phyloP scores from a whole-genome alignment of 2,797 vertebrate species.

The Delichon dasypus region DNA sequence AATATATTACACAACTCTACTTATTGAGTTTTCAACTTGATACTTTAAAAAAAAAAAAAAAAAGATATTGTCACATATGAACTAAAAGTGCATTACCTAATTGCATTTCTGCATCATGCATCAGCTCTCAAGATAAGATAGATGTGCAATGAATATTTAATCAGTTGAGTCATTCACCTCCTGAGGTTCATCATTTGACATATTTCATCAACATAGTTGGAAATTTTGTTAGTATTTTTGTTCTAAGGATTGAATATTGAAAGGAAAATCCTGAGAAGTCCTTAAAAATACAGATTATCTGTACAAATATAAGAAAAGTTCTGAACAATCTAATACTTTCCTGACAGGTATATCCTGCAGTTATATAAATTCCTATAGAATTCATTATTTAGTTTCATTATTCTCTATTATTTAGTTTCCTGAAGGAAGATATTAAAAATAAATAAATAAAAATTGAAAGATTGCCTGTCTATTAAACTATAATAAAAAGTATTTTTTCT shows the following conservation, averaged over 20 bases:
- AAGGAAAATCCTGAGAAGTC: neutral
- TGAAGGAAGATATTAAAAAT: neutral
- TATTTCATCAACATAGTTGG: neutral
- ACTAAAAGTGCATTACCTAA: neutral
- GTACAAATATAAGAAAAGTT: neutral
- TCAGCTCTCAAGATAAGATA: neutral
- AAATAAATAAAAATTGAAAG: neutral
- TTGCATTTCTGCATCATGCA: neutral
- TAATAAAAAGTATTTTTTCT: neutral
- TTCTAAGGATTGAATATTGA: neutral
- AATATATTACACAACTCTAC: neutral
- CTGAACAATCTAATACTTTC: neutral
- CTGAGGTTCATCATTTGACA: neutral
- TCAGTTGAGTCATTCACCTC: neutral
- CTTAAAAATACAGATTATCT: neutral
- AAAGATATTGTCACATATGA: neutral
- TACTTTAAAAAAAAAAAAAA: neutral
- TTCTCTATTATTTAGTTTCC: neutral
- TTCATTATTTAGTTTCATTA: too few species aligned
- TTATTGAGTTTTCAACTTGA: neutral
- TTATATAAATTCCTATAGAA: neutral
- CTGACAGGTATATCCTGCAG: neutral
- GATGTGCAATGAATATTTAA: neutral
- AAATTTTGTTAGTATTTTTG: neutral
- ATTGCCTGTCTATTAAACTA: neutral